phyloP scores from a whole-genome alignment of 2,113 vertebrate species.

The Odocoileus hemionus region DNA sequence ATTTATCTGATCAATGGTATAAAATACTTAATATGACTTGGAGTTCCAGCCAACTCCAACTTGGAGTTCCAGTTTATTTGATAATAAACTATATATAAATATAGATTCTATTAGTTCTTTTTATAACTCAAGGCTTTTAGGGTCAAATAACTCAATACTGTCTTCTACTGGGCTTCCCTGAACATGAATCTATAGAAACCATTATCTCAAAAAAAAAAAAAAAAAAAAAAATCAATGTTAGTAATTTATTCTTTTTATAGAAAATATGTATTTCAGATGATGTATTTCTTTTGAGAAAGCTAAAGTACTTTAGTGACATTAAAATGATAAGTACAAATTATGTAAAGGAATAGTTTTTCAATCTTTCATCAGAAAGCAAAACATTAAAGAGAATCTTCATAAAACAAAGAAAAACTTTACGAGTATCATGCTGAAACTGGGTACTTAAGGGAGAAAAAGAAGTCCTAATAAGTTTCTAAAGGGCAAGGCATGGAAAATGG shows the following conservation, averaged over 20 bases:
- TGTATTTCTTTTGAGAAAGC: slow-evolving; percentile 28
- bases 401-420: neutral
- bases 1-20: neutral
- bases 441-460: neutral
- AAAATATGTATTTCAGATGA: slow-evolving; percentile 20
- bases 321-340: slow-evolving; percentile 7
- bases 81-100: slow-evolving; percentile 4
- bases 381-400: neutral
- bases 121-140: slow-evolving; percentile 60
- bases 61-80: neutral
- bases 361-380: neutral
- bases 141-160: slow-evolving; percentile 11
- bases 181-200: slow-evolving; percentile 34
- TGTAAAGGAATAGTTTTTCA: neutral
- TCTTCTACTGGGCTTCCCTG: neutral
- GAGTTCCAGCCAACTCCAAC: neutral
- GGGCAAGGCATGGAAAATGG: neutral
- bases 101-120: slow-evolving; percentile 39
- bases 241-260: slow-evolving; percentile 58
- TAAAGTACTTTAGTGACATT: slow-evolving; percentile 10
- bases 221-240: slow-evolving; percentile 50
- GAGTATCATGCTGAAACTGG: neutral
- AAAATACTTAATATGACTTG: slow-evolving; percentile 27
- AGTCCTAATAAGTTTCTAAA: neutral
- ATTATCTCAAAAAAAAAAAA: slow-evolving; percentile 48